phyloP scores from a whole-genome alignment of 2,888 invertebrate genomes.

The Blera fallax region DNA sequence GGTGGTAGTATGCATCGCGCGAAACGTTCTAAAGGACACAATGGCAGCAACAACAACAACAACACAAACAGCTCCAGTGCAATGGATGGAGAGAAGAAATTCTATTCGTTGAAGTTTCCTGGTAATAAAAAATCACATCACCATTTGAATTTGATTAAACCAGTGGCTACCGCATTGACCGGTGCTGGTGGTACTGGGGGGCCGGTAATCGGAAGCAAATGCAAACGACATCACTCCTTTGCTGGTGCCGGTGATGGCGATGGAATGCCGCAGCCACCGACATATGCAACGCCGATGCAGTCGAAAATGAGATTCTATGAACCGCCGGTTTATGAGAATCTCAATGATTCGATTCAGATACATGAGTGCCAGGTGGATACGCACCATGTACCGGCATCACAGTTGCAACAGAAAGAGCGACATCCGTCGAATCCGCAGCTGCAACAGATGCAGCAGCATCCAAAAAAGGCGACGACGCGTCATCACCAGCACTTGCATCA shows the following conservation, averaged over 20 bases:
- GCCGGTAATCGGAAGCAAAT: conserved; percentile 74
- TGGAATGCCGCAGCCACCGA: conserved; percentile 70
- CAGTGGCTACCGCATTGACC: conserved; percentile 52
- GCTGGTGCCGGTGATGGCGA: conserved; percentile 80
- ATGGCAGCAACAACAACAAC: conserved; percentile 62
- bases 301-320: conserved; percentile 79
- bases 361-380: conserved; percentile 82
- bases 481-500: conserved; percentile 72
- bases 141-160: conserved; percentile 66
- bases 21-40: conserved; percentile 73
- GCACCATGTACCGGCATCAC: conserved; percentile 73
- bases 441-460: conserved; percentile 49
- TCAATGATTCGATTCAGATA: conserved; percentile 87
- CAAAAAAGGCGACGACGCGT: conserved; percentile 56
- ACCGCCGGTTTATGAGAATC: conserved; percentile 84
- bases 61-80: conserved; percentile 51
- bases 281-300: conserved; percentile 63
- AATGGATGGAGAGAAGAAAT: conserved; percentile 79
- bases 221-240: conserved; percentile 81
- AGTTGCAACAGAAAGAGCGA: conserved; percentile 52
- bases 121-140: conserved; percentile 73
- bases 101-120: conserved; percentile 80
- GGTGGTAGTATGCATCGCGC: conserved; percentile 76
- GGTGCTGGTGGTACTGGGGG: conserved; percentile 47
- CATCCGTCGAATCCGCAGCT: conserved; percentile 44